Conservation (phyloP, 2,113 vertebrate species). For the Poicephalus gulielmi region DNA sequence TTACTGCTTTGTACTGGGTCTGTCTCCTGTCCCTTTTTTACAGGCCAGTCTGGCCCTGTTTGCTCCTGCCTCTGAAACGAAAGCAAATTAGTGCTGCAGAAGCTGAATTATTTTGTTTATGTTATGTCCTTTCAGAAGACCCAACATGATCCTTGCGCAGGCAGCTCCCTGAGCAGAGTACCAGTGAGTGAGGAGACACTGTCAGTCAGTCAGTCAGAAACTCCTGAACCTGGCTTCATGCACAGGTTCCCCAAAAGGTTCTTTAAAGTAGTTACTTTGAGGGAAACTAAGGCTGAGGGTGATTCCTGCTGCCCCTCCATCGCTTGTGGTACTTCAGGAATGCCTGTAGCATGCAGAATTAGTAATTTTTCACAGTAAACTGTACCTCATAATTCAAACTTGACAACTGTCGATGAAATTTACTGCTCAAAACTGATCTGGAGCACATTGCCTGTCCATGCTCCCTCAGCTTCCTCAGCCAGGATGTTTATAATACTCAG, state of each 20-base stretch:
- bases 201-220: not conserved
- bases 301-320: not conserved
- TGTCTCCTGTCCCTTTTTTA: constrained; percentile 42
- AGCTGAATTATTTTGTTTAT: constrained; percentile 19
- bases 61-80: constrained; percentile 36
- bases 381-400: not conserved
- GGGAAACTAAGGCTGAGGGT: not conserved
- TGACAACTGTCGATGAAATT: constrained; percentile 60
- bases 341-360: not conserved
- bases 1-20: constrained; percentile 25
- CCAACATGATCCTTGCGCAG: not conserved
- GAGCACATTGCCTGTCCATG: constrained; percentile 42
- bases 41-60: constrained; percentile 10
- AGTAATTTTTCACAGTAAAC: not conserved
- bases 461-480: not conserved
- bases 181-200: not conserved
- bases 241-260: not conserved
- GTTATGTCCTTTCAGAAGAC: not conserved
- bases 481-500: constrained; percentile 60
- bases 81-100: constrained; percentile 22
- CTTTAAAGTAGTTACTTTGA: not conserved
- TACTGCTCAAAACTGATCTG: constrained; percentile 25
- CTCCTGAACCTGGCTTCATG: not conserved
- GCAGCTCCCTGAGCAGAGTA: not conserved
- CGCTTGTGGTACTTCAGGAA: not conserved